These are phyloP conservation scores for Drosophila orena DNA, from an alignment of 1,140 invertebrate species.

Conservation along the genomic window DNA sequence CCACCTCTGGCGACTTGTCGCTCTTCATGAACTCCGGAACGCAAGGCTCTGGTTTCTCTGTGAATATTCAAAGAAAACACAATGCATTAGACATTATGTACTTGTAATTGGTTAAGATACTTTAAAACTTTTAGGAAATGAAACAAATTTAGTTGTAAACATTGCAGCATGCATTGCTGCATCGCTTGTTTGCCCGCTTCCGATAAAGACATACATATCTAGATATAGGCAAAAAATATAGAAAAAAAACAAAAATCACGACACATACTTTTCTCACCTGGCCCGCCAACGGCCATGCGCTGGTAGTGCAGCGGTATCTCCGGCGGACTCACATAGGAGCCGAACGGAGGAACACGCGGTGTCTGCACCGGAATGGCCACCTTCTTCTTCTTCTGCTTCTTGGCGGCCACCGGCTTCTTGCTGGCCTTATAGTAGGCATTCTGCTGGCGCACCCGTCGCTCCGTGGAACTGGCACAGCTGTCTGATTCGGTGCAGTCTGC, in stretches of 20 bases:
- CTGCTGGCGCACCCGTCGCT: conserved; percentile 88
- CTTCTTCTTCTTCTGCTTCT: conserved; percentile 91
- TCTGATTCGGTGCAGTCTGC: conserved; percentile 93
- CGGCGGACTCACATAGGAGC: conserved; percentile 83
- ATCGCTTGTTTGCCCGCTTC: not conserved
- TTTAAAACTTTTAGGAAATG: too few species aligned
- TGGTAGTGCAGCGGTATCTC: conserved; percentile 84
- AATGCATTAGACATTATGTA: not conserved
- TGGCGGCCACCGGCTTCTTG: conserved; percentile 91
- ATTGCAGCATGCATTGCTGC: not conserved
- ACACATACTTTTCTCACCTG: conserved; percentile 84
- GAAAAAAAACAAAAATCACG: conserved; percentile 85
- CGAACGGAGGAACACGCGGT: conserved; percentile 92
- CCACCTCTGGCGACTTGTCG: conserved; percentile 89
- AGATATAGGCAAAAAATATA: not conserved
- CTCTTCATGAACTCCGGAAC: conserved; percentile 74
- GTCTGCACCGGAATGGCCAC: conserved; percentile 93
- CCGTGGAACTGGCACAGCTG: conserved; percentile 89
- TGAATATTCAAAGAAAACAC: not conserved
- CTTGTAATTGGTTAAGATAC: too few species aligned
- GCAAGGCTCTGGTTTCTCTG: conserved; percentile 72
- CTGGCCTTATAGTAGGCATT: conserved; percentile 88
- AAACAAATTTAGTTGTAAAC: not conserved
- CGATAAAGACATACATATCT: not conserved
- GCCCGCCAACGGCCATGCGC: conserved; percentile 65